Conservation (phyloP, 2,888 invertebrate species). For the Thereva unica region DNA sequence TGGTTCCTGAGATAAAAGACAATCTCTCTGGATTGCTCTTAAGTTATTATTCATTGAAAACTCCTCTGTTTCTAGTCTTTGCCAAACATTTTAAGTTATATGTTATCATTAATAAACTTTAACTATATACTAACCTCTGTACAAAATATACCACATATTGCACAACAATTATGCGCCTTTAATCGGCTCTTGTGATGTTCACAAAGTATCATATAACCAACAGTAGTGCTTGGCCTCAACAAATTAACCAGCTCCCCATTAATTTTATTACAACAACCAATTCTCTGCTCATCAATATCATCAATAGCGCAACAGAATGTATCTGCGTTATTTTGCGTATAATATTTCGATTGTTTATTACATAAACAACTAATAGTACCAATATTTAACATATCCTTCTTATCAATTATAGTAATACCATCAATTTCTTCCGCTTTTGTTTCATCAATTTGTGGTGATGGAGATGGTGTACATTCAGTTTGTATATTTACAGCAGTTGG, state of each 20-base stretch:
- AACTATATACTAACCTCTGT: constrained; percentile 67
- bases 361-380: constrained; percentile 59
- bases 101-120: constrained; percentile 8
- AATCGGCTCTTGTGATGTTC: constrained; percentile 76
- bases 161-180: constrained; percentile 83
- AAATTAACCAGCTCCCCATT: constrained; percentile 63
- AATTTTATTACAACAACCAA: constrained; percentile 80
- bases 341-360: constrained; percentile 60
- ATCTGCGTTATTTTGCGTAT: constrained; percentile 62
- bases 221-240: constrained; percentile 70
- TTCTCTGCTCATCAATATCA: constrained; percentile 70
- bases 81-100: constrained; percentile 14
- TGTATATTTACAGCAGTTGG: background rate
- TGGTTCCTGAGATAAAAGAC: too few relatives aligned
- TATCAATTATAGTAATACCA: background rate
- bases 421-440: background rate
- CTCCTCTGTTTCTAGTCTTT: too few relatives aligned
- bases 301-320: constrained; percentile 75
- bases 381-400: constrained; percentile 10
- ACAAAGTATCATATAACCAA: constrained; percentile 82
- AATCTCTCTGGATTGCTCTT: too few relatives aligned
- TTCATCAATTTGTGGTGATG: background rate
- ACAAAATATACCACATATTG: constrained; percentile 87
- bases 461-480: background rate
- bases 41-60: too few relatives aligned